phyloP scores from a whole-genome alignment of 1,140 invertebrate species.

The Scaptomyza montana region DNA sequence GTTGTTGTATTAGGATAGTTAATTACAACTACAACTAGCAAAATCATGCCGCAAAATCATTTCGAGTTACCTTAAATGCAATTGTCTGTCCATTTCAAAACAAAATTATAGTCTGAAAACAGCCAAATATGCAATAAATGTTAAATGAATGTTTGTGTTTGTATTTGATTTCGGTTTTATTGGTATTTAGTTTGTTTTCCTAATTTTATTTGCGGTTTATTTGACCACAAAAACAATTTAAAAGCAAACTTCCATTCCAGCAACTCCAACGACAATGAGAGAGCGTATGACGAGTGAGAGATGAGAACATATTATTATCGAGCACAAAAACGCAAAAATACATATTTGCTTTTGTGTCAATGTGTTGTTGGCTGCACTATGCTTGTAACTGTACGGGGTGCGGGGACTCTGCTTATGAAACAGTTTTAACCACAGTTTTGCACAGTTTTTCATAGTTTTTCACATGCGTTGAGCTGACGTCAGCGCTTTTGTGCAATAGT shows the following conservation, averaged over 20 bases:
- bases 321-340: slow-evolving; percentile 12
- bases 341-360: slow-evolving; percentile 21
- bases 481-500: slow-evolving; percentile 17
- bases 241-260: background rate
- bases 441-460: slow-evolving; percentile 8
- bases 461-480: slow-evolving; percentile 24
- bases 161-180: background rate
- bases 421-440: slow-evolving; percentile 2
- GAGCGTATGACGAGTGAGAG: no score
- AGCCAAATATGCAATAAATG: background rate
- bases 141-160: slow-evolving; percentile 1
- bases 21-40: background rate
- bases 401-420: slow-evolving; percentile 7
- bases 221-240: slow-evolving; percentile 24
- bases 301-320: slow-evolving; percentile 32
- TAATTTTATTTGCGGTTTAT: slow-evolving; percentile 26
- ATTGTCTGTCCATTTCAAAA: background rate
- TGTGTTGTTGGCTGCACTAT: background rate
- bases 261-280: no score
- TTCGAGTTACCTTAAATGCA: background rate
- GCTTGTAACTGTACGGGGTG: no score
- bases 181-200: background rate
- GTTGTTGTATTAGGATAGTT: no score
- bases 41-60: background rate
- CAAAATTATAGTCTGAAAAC: background rate